Evolutionary conservation across 2,888 invertebrate species (phyloP).

Genomic region (Napeogenes inachia): DNA sequence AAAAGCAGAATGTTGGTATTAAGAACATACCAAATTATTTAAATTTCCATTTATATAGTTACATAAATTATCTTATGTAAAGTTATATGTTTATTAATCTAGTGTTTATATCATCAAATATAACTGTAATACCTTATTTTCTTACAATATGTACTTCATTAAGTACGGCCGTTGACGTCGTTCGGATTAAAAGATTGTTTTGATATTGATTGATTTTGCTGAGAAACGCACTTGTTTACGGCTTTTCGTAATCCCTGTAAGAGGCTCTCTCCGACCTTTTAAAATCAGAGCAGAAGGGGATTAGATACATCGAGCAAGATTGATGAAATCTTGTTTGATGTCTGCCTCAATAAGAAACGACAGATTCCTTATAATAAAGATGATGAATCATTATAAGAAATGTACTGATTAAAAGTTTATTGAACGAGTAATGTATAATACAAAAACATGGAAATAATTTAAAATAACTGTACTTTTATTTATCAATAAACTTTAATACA

Average conservation of each 20-base stretch:
- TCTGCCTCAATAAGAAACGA: slow-evolving; percentile 25
- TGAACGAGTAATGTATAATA: background rate
- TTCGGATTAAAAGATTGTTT: slow-evolving; percentile 59
- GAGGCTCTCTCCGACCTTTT: slow-evolving; percentile 36
- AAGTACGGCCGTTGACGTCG: slow-evolving; percentile 48
- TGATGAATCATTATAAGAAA: background rate
- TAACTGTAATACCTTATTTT: background rate
- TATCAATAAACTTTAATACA: background rate
- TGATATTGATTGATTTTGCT: slow-evolving; percentile 67
- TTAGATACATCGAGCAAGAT: slow-evolving; percentile 52
- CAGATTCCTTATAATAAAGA: slow-evolving; percentile 26
- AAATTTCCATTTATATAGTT: background rate
- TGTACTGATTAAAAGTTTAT: background rate
- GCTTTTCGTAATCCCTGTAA: slow-evolving; percentile 38
- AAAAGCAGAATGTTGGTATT: too few species aligned
- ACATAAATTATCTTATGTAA: too few species aligned
- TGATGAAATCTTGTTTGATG: slow-evolving; percentile 32
- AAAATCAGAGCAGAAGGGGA: slow-evolving; percentile 42
- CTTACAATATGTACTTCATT: slow-evolving; percentile 50
- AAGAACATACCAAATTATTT: background rate
- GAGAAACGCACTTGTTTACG: slow-evolving; percentile 48
- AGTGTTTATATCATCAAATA: background rate
- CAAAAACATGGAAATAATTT: background rate
- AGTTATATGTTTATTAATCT: background rate
- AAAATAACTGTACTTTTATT: background rate